Evolutionary conservation across 1,140 invertebrate genomes (phyloP).

Genomic region (Micrasema minimum): DNA sequence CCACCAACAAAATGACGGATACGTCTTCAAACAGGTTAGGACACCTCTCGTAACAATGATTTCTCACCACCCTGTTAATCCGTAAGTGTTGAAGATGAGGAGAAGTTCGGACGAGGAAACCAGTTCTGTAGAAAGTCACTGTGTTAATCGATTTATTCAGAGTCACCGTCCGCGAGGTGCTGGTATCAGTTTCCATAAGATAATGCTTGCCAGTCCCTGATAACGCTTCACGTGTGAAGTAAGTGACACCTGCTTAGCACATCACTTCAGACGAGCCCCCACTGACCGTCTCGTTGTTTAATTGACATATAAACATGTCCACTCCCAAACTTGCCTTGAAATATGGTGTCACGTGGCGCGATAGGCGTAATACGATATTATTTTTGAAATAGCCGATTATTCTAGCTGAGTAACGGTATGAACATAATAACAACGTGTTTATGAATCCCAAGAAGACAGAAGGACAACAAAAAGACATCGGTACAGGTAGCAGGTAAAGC

Average conservation of each 20-base stretch:
- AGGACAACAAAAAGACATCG: no score
- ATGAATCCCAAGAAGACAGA: no score
- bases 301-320: neutral
- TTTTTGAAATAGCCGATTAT: no score
- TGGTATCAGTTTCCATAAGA: conserved; percentile 12
- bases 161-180: conserved; percentile 26
- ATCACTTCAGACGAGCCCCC: no score
- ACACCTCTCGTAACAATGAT: no score
- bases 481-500: no score
- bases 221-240: conserved; percentile 7
- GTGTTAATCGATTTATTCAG: conserved; percentile 32
- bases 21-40: no score
- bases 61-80: conserved; percentile 7
- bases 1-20: no score
- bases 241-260: conserved; percentile 23
- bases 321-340: neutral
- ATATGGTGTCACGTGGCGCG: neutral
- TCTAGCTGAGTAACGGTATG: no score
- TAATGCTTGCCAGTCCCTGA: neutral
- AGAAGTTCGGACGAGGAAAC: conserved; percentile 26
- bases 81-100: conserved; percentile 22
- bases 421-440: no score
- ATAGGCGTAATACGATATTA: conserved; percentile 7
- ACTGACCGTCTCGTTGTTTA: conserved; percentile 1
- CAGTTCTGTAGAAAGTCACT: conserved; percentile 37